These are phyloP conservation scores for Vanessa atalanta DNA, from an alignment of 1,140 invertebrate species.

Conservation along the genomic window DNA sequence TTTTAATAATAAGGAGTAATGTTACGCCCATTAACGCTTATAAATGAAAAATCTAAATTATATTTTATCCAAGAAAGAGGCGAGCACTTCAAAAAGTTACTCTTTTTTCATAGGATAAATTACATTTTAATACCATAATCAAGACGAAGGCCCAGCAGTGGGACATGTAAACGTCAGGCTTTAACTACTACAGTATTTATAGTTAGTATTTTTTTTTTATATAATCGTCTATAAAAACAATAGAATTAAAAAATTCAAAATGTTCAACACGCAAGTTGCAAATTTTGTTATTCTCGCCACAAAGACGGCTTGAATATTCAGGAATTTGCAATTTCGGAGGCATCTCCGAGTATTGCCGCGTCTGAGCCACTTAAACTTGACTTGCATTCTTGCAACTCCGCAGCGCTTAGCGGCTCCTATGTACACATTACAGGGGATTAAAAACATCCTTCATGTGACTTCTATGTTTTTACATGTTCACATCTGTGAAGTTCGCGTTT, in stretches of 20 bases:
- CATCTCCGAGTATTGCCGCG: background rate
- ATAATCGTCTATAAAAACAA: background rate
- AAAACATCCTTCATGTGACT: background rate
- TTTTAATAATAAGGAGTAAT: too few relatives aligned
- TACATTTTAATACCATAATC: too few relatives aligned
- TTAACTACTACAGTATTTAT: too few relatives aligned
- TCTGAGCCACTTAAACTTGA: slow-evolving; percentile 5
- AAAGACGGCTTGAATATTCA: slow-evolving; percentile 1
- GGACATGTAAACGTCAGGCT: background rate
- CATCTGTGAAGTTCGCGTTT: too few relatives aligned
- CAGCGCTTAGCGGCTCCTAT: background rate
- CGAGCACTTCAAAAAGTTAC: too few relatives aligned
- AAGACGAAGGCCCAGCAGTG: background rate
- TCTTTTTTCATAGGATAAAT: too few relatives aligned
- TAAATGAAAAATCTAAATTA: too few relatives aligned
- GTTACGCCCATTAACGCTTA: too few relatives aligned
- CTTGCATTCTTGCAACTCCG: background rate
- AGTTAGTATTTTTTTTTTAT: too few relatives aligned
- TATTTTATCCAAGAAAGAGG: too few relatives aligned
- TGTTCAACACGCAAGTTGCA: background rate
- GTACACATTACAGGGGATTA: slow-evolving; percentile 6
- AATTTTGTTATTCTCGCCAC: background rate
- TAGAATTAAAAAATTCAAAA: background rate
- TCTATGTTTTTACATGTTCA: too few relatives aligned
- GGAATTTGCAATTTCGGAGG: slow-evolving; percentile 10